Conservation (phyloP, 1,140 invertebrate genomes). For the Euwallacea fornicatus region DNA sequence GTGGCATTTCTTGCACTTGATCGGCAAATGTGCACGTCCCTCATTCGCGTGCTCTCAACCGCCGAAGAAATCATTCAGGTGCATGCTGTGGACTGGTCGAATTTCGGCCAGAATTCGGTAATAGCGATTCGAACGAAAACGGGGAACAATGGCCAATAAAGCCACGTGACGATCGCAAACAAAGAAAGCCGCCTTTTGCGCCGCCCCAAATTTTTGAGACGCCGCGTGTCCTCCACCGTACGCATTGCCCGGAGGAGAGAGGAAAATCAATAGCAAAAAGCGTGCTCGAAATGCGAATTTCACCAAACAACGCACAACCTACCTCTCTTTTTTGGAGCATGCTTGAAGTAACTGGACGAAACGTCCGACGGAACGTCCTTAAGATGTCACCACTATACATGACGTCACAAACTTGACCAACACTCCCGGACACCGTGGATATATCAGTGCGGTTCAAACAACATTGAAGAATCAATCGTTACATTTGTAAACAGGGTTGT, state of each 20-base stretch:
- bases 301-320: slow-evolving; percentile 30
- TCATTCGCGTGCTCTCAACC: no score
- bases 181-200: slow-evolving; percentile 9
- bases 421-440: slow-evolving; percentile 41
- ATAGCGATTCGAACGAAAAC: neutral
- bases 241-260: slow-evolving; percentile 20
- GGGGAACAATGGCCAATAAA: slow-evolving; percentile 10
- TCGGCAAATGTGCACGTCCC: no score
- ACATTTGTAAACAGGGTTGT: slow-evolving; percentile 57
- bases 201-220: slow-evolving; percentile 34
- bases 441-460: slow-evolving; percentile 53
- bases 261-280: slow-evolving; percentile 38
- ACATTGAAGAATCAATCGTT: slow-evolving; percentile 56
- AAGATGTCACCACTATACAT: slow-evolving; percentile 2
- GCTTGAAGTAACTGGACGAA: slow-evolving; percentile 29
- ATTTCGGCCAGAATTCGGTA: no score
- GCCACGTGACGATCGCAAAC: neutral
- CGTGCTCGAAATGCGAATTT: slow-evolving; percentile 34
- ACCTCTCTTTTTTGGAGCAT: slow-evolving; percentile 34
- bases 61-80: no score
- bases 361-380: slow-evolving; percentile 2
- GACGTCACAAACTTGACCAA: neutral
- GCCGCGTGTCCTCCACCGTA: slow-evolving; percentile 19
- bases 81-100: no score
- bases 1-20: no score